Base-by-base conservation (phyloP, 2,113 vertebrate species). In the Fulica atra region DNA sequence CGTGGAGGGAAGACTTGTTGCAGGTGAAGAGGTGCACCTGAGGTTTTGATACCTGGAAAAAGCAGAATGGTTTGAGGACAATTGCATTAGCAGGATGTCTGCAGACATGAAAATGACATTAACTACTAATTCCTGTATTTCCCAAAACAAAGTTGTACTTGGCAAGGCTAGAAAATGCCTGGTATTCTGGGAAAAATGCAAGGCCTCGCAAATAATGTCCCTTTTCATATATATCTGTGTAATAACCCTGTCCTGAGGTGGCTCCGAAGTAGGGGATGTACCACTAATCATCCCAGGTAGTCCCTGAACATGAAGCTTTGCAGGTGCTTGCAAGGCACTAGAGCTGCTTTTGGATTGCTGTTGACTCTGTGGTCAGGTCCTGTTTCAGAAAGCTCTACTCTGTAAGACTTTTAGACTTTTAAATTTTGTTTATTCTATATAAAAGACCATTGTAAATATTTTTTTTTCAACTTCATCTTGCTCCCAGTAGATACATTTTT, bases 111-210 rank as follows among this genome's bases (percentile, higher is more conserved):
- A 13, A 77, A n/a, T 10, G 64, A 23, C 18, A 18, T 77, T 68
- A 38, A 46, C 48, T 54, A 35, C 63, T 35, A 35, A 20, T 38
- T 61, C 24, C 60, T 28, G 17, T 31, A 9, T 14, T 31, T 92
- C 21, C 53, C 0, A 0, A n/a, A 44, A 33, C 11, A n/a, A 46
- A 16, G 11, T 21, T 71, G 16, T 40, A 28, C 24, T 83, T 42
- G 12, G 7, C 68, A 61, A 84, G 61, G 10, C 10, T 50, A 29
- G 36, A 57, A 73, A 61, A 48, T 24, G 3, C 1, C 1, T 15
- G 7, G 15, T 44, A 13, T 78, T 74, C 69, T 87, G 13, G 23
- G 26, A 71, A 64, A 74, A 20, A 31, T 16, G 21, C 0, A 3
- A 46, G 40, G 9, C 15, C 53, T 57, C 68, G 42, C 48, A 64